Evolutionary conservation across 2,113 vertebrate species (phyloP), one percentile per base, ranked within the genome.

Genomic region (Etheostoma cragini): DNA sequence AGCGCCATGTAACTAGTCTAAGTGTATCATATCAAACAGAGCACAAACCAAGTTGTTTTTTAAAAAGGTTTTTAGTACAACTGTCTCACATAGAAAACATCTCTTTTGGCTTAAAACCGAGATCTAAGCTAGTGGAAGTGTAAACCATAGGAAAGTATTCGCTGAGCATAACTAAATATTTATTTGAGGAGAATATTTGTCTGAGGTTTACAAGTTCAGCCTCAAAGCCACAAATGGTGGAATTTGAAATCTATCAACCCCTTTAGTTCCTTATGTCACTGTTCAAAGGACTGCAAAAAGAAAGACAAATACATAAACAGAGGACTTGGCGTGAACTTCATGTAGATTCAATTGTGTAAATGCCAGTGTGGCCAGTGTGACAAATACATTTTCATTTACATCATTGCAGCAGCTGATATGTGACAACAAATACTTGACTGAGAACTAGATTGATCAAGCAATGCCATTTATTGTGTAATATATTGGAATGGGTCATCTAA

Each of bases 151-250:
- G 50, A 68, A 72, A 53, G 42, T 26, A 57, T 17, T 54, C 11
- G 0, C 62, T 30, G 49, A 78, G 35, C 21, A 14, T 14, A 75
- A 73, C 61, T 68, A 87, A 85, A 89, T 87, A 87, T 89, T 87
- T 87, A 87, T 78, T 65, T 56, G 26, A 76, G 61, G 24, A 50
- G 65, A 70, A 78, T 61, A 84, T 89, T 83, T 85, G 60, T 77
- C 76, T 80, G 60, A 53, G 33, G 54, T 84, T 85, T 73, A 60
- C 52, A 70, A 67, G 53, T 78, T 76, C 56, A 66, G 47, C 71
- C 58, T 53, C 12, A 42, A 72, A 80, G 72, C 53, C 81, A 66
- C 47, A 10, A 35, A 78, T 46, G 42, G 58, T 26, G 68, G 69
- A 63, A 74, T 83, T 22, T 74, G 68, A 71, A 70, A 81, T 35